Conservation (phyloP, 2,113 vertebrate species). For the Corvus cornix region DNA sequence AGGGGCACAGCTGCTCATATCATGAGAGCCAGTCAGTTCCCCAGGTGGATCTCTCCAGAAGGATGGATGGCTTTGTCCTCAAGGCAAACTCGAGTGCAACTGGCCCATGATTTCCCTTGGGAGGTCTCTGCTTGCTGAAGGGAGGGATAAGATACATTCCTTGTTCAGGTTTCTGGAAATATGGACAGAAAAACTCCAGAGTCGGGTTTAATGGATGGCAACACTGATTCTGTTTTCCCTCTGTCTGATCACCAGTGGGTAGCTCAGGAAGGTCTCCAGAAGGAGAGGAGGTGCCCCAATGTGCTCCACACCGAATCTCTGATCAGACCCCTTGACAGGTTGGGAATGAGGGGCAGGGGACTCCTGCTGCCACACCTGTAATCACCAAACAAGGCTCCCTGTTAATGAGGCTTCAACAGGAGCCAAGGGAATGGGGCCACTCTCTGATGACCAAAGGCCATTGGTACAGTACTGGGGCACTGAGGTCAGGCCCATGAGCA, state of each 20-base stretch:
- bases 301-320: rapidly evolving
- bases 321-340: not conserved
- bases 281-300: not conserved
- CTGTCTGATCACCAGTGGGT: not conserved
- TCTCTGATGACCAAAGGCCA: not conserved
- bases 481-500: not conserved
- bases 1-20: not conserved
- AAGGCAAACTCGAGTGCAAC: not conserved
- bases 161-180: not conserved
- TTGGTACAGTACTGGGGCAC: not conserved
- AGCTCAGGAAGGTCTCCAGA: not conserved
- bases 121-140: not conserved
- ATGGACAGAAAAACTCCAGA: not conserved
- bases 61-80: not conserved
- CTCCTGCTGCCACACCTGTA: not conserved
- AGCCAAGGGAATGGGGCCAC: not conserved
- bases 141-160: not conserved
- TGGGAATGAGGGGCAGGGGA: not conserved
- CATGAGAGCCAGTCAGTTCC: not conserved
- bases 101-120: not conserved
- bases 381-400: not conserved
- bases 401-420: not conserved
- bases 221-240: not conserved
- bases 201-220: not conserved
- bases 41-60: not conserved